Evolutionary conservation across 2,797 vertebrate species (phyloP).

Genomic region (Siniperca scherzeri): DNA sequence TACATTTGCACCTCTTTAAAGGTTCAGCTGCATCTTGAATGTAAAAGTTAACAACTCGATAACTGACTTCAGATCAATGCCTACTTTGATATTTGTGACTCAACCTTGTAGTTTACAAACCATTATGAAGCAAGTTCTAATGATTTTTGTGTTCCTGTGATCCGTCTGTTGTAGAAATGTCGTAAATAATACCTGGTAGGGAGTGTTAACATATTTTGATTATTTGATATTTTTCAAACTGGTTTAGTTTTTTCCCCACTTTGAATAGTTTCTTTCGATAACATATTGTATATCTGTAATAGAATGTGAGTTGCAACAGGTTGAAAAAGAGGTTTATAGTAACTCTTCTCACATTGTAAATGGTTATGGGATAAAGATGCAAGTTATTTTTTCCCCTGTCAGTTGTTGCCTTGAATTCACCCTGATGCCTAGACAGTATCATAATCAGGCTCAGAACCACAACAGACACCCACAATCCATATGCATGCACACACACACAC

Average conservation of each 20-base stretch:
- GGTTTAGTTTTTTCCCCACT: background rate
- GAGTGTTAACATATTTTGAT: background rate
- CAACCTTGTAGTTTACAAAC: background rate
- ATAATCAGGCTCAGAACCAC: slow-evolving; percentile 42
- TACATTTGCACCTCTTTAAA: background rate
- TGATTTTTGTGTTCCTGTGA: background rate
- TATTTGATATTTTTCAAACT: too few relatives aligned
- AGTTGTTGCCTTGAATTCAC: slow-evolving; percentile 49
- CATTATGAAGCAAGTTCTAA: background rate
- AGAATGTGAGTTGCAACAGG: slow-evolving; percentile 5
- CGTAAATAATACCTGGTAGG: background rate
- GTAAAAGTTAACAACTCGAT: background rate
- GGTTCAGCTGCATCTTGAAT: background rate
- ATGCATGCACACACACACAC: background rate
- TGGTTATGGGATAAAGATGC: slow-evolving; percentile 19
- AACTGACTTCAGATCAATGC: background rate
- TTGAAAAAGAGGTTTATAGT: background rate
- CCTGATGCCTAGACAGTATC: slow-evolving; percentile 33
- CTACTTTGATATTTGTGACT: background rate
- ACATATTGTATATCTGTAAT: background rate
- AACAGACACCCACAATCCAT: slow-evolving; percentile 28
- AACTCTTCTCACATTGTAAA: background rate
- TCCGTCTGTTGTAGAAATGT: background rate
- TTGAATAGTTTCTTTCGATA: background rate
- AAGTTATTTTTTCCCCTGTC: slow-evolving; percentile 19